phyloP scores from a whole-genome alignment of 1,140 invertebrate genomes.

The Leptestheria dahalacensis region DNA sequence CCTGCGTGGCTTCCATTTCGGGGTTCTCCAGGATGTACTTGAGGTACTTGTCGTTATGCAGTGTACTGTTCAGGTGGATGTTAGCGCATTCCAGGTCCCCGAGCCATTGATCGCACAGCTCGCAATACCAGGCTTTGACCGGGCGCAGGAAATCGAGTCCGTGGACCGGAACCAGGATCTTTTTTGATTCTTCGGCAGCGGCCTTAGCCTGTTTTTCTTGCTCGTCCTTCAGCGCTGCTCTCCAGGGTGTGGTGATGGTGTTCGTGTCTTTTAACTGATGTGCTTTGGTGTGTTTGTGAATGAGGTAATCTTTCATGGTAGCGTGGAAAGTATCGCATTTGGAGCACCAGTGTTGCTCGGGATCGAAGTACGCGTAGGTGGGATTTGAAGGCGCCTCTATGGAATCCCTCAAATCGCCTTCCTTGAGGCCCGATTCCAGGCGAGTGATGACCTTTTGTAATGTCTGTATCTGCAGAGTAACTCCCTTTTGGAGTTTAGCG shows the following conservation, averaged over 20 bases:
- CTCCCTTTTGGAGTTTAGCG: constrained; percentile 1
- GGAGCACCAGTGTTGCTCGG: constrained; percentile 74
- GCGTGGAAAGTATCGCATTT: constrained; percentile 68
- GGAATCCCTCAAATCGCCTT: background rate
- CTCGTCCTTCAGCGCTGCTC: background rate
- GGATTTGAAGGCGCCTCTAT: too few relatives aligned
- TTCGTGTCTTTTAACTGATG: constrained; percentile 35
- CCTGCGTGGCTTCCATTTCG: background rate
- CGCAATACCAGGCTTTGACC: constrained; percentile 75
- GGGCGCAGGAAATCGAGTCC: constrained; percentile 71
- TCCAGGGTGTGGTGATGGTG: background rate
- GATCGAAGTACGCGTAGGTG: constrained; percentile 72
- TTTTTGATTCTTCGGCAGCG: background rate
- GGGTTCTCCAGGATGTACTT: constrained; percentile 32
- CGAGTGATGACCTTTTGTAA: background rate
- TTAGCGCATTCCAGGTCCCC: constrained; percentile 72
- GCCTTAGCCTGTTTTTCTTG: background rate
- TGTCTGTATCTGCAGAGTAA: background rate
- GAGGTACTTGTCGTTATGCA: constrained; percentile 58
- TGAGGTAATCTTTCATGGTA: constrained; percentile 66
- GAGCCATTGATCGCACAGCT: constrained; percentile 67
- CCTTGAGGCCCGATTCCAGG: background rate
- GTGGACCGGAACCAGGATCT: constrained; percentile 26
- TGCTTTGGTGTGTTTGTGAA: constrained; percentile 59
- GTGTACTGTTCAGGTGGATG: constrained; percentile 58